Evolutionary conservation across 2,888 invertebrate genomes (phyloP).

Genomic region (Entomobrya multifasciata): DNA sequence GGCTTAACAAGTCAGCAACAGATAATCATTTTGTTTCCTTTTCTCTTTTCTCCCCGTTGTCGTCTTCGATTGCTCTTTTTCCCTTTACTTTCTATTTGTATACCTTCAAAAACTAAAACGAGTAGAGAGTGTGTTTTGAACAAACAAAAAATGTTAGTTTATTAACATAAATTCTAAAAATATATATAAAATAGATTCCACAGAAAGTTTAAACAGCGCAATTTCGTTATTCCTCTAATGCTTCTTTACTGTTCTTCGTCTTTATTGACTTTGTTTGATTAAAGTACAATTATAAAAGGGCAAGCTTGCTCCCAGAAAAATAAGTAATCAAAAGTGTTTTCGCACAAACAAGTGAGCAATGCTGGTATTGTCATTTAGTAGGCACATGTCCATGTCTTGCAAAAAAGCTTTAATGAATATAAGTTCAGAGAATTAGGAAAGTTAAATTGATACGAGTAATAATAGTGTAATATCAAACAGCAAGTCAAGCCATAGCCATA

Average conservation of each 20-base stretch:
- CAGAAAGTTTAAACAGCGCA: no score
- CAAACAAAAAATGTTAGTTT: neutral
- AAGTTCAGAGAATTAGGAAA: neutral
- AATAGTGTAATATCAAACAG: conserved; percentile 3
- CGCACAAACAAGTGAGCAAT: no score
- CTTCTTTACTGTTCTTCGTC: no score
- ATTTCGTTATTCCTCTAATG: no score
- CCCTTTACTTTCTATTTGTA: neutral
- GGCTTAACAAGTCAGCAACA: conserved; percentile 65
- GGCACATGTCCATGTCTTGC: conserved; percentile 21
- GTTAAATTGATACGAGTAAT: conserved; percentile 25
- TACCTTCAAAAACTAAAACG: neutral
- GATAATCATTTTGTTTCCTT: conserved; percentile 60
- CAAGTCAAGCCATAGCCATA: conserved; percentile 28
- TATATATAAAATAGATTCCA: neutral
- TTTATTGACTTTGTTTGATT: neutral
- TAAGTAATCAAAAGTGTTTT: conserved; percentile 6
- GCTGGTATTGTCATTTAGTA: no score
- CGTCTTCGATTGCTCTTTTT: neutral
- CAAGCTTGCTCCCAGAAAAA: neutral
- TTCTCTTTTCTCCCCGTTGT: neutral
- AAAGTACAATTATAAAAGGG: neutral
- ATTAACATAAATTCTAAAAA: neutral
- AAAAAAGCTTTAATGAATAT: conserved; percentile 14
- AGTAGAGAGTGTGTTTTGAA: neutral